phyloP scores from a whole-genome alignment of 1,140 invertebrate genomes.

The Cardiocondyla obscurior region DNA sequence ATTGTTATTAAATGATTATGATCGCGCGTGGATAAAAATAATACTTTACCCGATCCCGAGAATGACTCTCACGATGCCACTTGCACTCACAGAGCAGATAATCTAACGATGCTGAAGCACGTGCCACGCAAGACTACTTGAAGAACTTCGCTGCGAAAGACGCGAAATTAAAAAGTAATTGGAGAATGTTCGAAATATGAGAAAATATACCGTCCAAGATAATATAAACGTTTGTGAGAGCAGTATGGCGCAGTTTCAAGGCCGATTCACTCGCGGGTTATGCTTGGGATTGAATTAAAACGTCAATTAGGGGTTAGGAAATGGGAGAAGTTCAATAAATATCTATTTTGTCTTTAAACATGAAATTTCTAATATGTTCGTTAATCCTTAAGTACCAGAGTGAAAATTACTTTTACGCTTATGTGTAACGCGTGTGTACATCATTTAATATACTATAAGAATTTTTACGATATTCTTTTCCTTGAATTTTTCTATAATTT shows the following conservation, averaged over 20 bases:
- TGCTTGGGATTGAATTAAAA: slow-evolving; percentile 53
- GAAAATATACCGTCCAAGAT: slow-evolving; percentile 70
- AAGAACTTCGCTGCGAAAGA: slow-evolving; percentile 56
- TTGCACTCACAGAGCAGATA: slow-evolving; percentile 59
- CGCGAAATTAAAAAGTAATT: slow-evolving; percentile 55
- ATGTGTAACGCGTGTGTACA: not conserved
- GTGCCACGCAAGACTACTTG: slow-evolving; percentile 66
- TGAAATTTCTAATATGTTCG: not conserved
- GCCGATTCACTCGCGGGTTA: slow-evolving; percentile 51
- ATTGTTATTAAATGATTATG: slow-evolving; percentile 83
- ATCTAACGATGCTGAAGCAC: slow-evolving; percentile 15
- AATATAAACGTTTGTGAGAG: slow-evolving; percentile 61
- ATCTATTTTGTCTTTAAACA: slow-evolving; percentile 23
- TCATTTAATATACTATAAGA: not conserved
- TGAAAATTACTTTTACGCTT: not conserved
- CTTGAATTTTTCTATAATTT: not conserved
- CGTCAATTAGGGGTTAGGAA: slow-evolving; percentile 49
- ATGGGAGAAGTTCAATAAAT: slow-evolving; percentile 20
- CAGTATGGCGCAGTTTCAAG: slow-evolving; percentile 26
- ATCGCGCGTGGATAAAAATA: slow-evolving; percentile 76
- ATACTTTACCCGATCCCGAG: slow-evolving; percentile 71
- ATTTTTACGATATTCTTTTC: not conserved
- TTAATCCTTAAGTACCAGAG: slow-evolving; percentile 25
- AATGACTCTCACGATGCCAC: slow-evolving; percentile 68
- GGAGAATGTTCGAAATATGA: slow-evolving; percentile 67